Conservation (phyloP, 2,888 invertebrate species). For the Drosophila rubida region DNA sequence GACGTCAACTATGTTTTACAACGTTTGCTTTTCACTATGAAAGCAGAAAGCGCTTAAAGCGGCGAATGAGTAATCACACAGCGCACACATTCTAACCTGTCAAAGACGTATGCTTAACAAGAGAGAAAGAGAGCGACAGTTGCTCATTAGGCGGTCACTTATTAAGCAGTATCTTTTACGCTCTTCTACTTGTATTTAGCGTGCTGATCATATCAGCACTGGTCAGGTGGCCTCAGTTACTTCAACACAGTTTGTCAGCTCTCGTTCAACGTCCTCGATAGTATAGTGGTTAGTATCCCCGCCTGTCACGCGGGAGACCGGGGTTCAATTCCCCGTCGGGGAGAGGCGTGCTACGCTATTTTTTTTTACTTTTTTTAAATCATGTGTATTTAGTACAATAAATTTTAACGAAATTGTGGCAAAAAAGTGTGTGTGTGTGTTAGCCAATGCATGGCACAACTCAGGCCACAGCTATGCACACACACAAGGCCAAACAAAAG, state of each 20-base stretch:
- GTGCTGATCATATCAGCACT: neutral
- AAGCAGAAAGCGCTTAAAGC: conserved; percentile 13
- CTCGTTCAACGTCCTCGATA: conserved; percentile 40
- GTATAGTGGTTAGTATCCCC: conserved; percentile 73
- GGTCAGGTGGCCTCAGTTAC: neutral
- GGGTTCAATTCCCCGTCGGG: conserved; percentile 74
- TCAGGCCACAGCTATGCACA: conserved; percentile 8
- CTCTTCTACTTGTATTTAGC: neutral
- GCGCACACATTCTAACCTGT: conserved; percentile 1
- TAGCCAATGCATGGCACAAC: conserved; percentile 30
- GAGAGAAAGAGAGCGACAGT: neutral
- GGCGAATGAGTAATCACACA: neutral
- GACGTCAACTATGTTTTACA: conserved; percentile 24
- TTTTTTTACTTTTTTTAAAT: conserved; percentile 13
- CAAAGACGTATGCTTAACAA: conserved; percentile 8
- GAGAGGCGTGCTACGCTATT: conserved; percentile 21
- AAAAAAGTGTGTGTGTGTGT: neutral
- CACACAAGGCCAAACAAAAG: conserved; percentile 36
- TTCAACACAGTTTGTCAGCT: rapidly evolving
- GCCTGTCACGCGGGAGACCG: conserved; percentile 71
- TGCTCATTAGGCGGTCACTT: neutral
- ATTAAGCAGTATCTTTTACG: neutral
- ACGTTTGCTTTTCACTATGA: neutral
- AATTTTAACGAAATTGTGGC: neutral
- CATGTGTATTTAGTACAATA: neutral